Base-by-base conservation (phyloP, 2,888 invertebrate species). In the Liodrosophila aerea region DNA sequence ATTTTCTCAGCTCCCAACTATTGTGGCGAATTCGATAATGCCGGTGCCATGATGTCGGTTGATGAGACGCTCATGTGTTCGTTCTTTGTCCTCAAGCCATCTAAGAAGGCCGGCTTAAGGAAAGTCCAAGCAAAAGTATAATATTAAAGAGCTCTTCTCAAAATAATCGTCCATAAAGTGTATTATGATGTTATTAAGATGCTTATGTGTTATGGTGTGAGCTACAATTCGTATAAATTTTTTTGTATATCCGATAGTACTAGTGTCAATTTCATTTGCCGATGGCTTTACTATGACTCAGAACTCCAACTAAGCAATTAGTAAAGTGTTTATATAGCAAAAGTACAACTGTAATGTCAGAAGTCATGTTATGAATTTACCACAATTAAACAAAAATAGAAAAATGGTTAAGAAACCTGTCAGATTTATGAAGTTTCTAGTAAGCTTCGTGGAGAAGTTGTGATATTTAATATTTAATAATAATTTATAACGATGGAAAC, bases 41-140 rank as follows among this genome's bases (percentile, higher is more conserved):
- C 94, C 22, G 94, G 92, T 58, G 98, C 97, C 46, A 98, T 98
- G 97, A 98, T 98, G 98, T 96, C 96, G 60, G 98, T 98, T 7
- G 98, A 98, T 88, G 98, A 69, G 89, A 96, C 97, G 46, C 92
- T 98, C 16, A 98, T 98, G 97, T 98, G 98, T 92, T 97, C 97
- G 67, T 98, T 98, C 92, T 72, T 56, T 30, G 76, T 76, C 2
- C 56, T 76, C 1, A 76, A 73, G 13, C 74, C 76, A 0, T 51
- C 63, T 3, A 76, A 76, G 41, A 74, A 67, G 7, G 22, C 33
- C 0, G 68, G 65, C 1, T 1, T 78, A 7, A 64, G 76, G 5
- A 76, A 78, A 7, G 46, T 80, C 1, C 41, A 58, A n/a, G 1
- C 13, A 2, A 66, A 66, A 8, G 4, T 0, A 16, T 58, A 44